Base-by-base conservation (phyloP, 2,797 vertebrate genomes). In the Sebastes taczanowskii region DNA sequence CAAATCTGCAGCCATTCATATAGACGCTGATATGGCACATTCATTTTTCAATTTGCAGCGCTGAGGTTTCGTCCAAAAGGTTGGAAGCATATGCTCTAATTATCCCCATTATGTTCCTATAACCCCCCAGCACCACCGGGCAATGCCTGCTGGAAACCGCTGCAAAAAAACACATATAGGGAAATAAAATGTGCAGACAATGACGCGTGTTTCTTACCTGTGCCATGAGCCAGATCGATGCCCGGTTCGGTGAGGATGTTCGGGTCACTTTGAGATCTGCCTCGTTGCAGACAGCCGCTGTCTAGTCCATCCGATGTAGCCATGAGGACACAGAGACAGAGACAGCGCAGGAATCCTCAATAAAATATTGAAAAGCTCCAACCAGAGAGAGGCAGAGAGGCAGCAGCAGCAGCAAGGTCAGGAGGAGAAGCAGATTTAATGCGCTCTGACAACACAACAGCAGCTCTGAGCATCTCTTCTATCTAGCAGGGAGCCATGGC, bases 231-330 rank as follows among this genome's bases (percentile, higher is more conserved):
- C 86, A 97, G 91, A 91, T 96, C 97, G 64, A 97, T 94, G 87
- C 93, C 95, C 87, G 96, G 92, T 86, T 98, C 97, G 66, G 95
- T 95, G 92, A 98, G 97, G 96, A 98, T 97, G 97, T 96, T 99
- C 95, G 98, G 98, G 96, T 99, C 98, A 96, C 98, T 99, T 96
- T 98, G 97, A 92, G 98, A 99, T 95, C 97, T 97, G 95, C 97
- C 97, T 96, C 98, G 95, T 67, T 97, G 97, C 95, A 97, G 97
- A 95, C 98, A 97, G 78, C 96, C 95, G 35, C 35, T 6, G 82
- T 97, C 96, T 91, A 96, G 93, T 95, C 97, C 98, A 93, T 97
- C 97, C 78, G 98, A 97, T 94, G 97, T 95, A 96, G 97, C 98
- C 98, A 99, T 99, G 95, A 82, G 35, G 35, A 38, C 35, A 38